Evolutionary conservation across 92 coral and sea anemone genomes (phyloP), one percentile per base, ranked within the genome.

Genomic region (Umimayanthus chanpuru): DNA sequence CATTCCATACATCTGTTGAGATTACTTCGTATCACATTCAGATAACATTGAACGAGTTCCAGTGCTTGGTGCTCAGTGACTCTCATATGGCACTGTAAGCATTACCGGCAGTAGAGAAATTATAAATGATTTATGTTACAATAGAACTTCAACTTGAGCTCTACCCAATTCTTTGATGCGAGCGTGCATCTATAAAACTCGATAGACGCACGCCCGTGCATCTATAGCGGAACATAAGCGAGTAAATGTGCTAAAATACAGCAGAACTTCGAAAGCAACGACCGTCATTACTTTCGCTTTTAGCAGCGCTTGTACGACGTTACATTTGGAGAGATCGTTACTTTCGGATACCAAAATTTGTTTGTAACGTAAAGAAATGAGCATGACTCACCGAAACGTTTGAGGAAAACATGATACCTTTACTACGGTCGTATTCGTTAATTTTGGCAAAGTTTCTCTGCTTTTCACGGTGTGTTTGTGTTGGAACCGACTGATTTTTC

Each of bases 21-120:
- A 32, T 32, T 32, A 32, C 36, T 32, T 32, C 36, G 36, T 32
- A 32, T 32, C 36, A 32, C 2, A 32, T 32, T 32, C 36, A 32
- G 36, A 32, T 32, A 32, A 32, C 2, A 32, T 32, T 32, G 36
- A 65, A 65, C 71, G 71, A 65, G 71, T 7, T 65, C 71, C 71
- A 65, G 71, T 65, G 71, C 71, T 65, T 65, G 71, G 71, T 65
- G 8, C 71, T 65, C 71, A 65, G 71, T 65, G 71, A 65, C 71
- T 65, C 71, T 65, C 71, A 65, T 20, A 65, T 65, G 71, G 71
- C 71, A 65, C 71, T 65, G 1, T 65, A 9, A 65, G 71, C 71
- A 65, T 65, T 65, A 65, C 71, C 71, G 71, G 21, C 71, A 65
- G n/a, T 65, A 65, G 71, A 65, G 71, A 65, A 65, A 65, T 65